Conservation (phyloP, 2,113 vertebrate species). For the Ciconia stormi region DNA sequence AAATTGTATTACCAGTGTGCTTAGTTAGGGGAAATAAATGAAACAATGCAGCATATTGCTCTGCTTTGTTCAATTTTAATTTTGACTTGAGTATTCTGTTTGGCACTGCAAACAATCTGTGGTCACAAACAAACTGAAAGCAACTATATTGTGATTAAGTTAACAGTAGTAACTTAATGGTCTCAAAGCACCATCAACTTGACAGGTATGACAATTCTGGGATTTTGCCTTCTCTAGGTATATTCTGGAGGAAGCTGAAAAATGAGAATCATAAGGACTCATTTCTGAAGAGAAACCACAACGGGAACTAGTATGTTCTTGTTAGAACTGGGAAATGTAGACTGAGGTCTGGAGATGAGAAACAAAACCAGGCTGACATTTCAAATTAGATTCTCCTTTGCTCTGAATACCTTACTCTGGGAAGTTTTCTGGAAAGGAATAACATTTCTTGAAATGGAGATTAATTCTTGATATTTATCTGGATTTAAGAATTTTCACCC, state of each 20-base stretch:
- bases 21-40: constrained; percentile 1
- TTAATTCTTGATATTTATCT: not conserved
- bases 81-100: not conserved
- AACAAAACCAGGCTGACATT: not conserved
- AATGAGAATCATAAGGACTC: not conserved
- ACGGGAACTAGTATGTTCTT: not conserved
- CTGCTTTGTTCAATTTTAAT: not conserved
- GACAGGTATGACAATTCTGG: not conserved
- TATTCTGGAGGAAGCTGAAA: not conserved
- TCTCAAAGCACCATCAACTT: not conserved
- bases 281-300: not conserved
- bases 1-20: not conserved
- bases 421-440: not conserved
- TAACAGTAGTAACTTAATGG: not conserved
- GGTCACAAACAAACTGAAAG: not conserved
- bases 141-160: not conserved
- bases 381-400: not conserved
- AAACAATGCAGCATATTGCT: not conserved
- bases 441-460: not conserved
- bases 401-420: not conserved
- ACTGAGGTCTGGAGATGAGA: not conserved
- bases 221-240: not conserved
- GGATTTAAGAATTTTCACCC: not conserved
- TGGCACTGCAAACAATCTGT: not conserved
- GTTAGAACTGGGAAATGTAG: not conserved